Percentiles rank a stretch among this genome's conserved stretches.
Conservation (phyloP, 2,888 invertebrate genomes). For the Epinotia demarniana region DNA sequence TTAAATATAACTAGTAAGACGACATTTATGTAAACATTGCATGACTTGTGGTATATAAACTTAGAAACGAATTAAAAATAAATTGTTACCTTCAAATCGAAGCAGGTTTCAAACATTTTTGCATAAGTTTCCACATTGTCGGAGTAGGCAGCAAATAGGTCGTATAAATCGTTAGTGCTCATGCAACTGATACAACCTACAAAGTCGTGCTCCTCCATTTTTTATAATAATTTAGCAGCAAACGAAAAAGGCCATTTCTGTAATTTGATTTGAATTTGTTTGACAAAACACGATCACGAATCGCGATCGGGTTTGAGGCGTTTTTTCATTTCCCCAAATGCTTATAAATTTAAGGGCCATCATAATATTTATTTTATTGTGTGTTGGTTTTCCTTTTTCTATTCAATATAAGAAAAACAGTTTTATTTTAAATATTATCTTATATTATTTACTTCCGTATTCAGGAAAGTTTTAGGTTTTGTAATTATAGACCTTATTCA, state of each 20-base stretch:
- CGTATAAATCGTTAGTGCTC: conserved; percentile 77
- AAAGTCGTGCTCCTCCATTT: conserved; percentile 75
- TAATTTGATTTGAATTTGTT: conserved; percentile 47
- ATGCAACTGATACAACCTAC: conserved; percentile 82
- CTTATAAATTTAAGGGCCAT: not conserved
- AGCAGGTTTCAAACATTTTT: conserved; percentile 78
- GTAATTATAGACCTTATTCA: not conserved
- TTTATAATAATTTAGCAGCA: conserved; percentile 51
- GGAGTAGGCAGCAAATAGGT: conserved; percentile 78
- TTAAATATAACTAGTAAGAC: not conserved
- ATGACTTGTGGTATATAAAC: conserved; percentile 18
- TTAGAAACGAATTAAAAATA: conserved; percentile 36
- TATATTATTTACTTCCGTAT: not conserved
- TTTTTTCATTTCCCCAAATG: conserved; percentile 2
- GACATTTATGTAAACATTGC: not conserved
- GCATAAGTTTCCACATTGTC: conserved; percentile 76
- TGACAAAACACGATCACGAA: conserved; percentile 50
- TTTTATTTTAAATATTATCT: not conserved
- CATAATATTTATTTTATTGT: too few relatives aligned
- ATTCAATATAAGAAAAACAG: too few relatives aligned
- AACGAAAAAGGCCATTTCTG: conserved; percentile 50
- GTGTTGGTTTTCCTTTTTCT: too few relatives aligned
- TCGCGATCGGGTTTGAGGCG: conserved; percentile 21
- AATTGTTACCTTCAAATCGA: conserved; percentile 71
- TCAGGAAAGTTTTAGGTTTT: not conserved